A percentile compares a stretch with the other conserved stretches of the same genome.
Conservation (phyloP, 2,888 invertebrate genomes). For the Caenorhabditis drosophilae region DNA sequence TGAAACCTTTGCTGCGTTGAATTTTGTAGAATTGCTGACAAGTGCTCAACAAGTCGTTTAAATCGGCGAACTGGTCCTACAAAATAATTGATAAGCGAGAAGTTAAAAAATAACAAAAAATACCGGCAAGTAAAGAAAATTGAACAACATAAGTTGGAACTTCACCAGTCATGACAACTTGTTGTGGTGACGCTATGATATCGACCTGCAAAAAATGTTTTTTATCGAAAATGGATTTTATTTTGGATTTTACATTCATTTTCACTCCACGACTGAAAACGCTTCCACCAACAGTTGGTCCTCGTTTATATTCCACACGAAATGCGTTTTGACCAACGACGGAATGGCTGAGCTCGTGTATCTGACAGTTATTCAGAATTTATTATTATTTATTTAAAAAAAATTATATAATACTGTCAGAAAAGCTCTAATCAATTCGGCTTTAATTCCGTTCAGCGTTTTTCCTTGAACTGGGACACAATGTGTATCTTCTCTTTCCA, state of each 20-base stretch:
- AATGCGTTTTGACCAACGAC: slow-evolving; percentile 98
- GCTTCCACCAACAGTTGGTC: slow-evolving; percentile 78
- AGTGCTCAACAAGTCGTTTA: slow-evolving; percentile 67
- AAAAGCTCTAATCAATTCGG: slow-evolving; percentile 96
- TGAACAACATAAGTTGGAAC: slow-evolving; percentile 67
- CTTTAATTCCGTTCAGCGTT: slow-evolving; percentile 93
- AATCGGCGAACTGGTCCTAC: slow-evolving; percentile 63
- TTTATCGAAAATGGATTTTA: neutral
- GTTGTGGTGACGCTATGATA: slow-evolving; percentile 53
- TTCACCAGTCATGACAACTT: slow-evolving; percentile 47
- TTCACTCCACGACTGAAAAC: slow-evolving; percentile 69
- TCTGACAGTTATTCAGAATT: slow-evolving; percentile 74
- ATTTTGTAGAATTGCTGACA: slow-evolving; percentile 65
- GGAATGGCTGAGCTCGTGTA: slow-evolving; percentile 93
- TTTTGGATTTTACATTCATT: slow-evolving; percentile 56
- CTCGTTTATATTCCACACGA: slow-evolving; percentile 91
- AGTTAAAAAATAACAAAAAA: neutral
- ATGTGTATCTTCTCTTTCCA: slow-evolving; percentile 92
- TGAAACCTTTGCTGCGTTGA: slow-evolving; percentile 47
- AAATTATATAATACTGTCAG: slow-evolving; percentile 79
- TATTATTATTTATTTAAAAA: neutral
- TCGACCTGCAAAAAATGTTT: slow-evolving; percentile 45
- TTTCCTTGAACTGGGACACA: slow-evolving; percentile 95
- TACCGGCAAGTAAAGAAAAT: slow-evolving; percentile 64
- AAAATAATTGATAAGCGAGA: slow-evolving; percentile 1